Evolutionary conservation across 2,113 vertebrate genomes (phyloP).

Genomic region (Meriones unguiculatus): DNA sequence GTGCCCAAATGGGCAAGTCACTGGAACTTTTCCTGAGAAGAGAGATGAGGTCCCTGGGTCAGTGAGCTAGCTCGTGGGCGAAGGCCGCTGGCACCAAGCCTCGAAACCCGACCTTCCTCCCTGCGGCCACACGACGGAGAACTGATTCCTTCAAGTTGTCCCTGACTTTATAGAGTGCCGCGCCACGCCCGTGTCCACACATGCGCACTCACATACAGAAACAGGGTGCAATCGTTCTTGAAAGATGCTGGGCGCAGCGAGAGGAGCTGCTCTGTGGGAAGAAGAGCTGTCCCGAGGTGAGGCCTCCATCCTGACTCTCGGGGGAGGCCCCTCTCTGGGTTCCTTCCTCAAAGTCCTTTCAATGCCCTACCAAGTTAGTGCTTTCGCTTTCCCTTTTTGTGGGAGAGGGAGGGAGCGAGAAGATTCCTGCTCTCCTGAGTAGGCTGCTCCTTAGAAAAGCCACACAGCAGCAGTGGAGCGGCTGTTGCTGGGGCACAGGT

Average conservation of each 20-base stretch:
- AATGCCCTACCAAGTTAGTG: background rate
- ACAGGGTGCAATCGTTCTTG: background rate
- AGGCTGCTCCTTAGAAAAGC: background rate
- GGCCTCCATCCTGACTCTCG: background rate
- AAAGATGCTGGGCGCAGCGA: background rate
- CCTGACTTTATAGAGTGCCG: no score
- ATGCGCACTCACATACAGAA: no score
- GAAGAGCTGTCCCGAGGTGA: background rate
- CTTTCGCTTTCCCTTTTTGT: background rate
- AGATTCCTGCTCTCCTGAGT: background rate
- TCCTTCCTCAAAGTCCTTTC: conserved; percentile 23
- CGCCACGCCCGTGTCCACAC: background rate
- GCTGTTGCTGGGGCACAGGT: background rate
- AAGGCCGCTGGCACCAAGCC: background rate
- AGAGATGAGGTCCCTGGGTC: background rate
- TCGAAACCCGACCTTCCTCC: background rate
- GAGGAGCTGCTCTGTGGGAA: background rate
- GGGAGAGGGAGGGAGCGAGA: no score
- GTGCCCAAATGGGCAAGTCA: background rate
- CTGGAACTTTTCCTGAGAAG: background rate
- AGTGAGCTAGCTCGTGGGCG: background rate
- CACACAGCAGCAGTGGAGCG: background rate
- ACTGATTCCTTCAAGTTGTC: background rate
- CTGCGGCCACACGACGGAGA: background rate
- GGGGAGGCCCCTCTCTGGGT: background rate